Evolutionary conservation across 2,888 invertebrate genomes (phyloP), one percentile per base, ranked within the genome.

Genomic region (Mesochorus sp.): DNA sequence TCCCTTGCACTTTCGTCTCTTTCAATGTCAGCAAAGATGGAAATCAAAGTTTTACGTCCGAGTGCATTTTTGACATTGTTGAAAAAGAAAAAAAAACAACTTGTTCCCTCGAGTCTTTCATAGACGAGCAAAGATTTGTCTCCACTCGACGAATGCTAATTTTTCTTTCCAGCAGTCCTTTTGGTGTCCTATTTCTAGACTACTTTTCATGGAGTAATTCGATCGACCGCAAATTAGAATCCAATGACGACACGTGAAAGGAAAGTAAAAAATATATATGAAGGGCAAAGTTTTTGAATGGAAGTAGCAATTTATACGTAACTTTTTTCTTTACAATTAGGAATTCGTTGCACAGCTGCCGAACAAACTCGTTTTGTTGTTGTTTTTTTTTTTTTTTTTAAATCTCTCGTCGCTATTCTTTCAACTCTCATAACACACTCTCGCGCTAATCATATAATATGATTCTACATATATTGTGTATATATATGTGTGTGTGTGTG

Each of bases 321-420:
- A 68, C 10, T 51, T 44, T 49, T 67, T 75, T 28, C 34, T 68
- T 57, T 53, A 47, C 68, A 71, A 19, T 66, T 34, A 72, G 34
- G 71, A 64, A 47, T 55, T 24, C 61, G 24, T 24, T n/a, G n/a
- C n/a, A 14, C 19, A 75, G 68, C 68, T 68, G 64, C 76, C 26
- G 34, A 57, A 49, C 34, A 59, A 47, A 10, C 57, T 19, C 10
- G 19, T 26, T 28, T 31, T 10, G 42, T 44, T 21, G 37, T 14
- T 14, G 5, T 47, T 1, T 57, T 66, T 53, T 14, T 49, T 26
- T 19, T 53, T n/a, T 14, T 39, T 42, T 61, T n/a, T n/a, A n/a
- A n/a, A n/a, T n/a, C n/a, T n/a, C n/a, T n/a, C n/a, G n/a, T n/a
- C n/a, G n/a, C n/a, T n/a, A n/a, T n/a, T n/a, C n/a, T n/a, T 5